Percentiles rank a stretch among this genome's conserved stretches.
Conservation (phyloP, 2,797 vertebrate species). For the Melopsittacus undulatus region DNA sequence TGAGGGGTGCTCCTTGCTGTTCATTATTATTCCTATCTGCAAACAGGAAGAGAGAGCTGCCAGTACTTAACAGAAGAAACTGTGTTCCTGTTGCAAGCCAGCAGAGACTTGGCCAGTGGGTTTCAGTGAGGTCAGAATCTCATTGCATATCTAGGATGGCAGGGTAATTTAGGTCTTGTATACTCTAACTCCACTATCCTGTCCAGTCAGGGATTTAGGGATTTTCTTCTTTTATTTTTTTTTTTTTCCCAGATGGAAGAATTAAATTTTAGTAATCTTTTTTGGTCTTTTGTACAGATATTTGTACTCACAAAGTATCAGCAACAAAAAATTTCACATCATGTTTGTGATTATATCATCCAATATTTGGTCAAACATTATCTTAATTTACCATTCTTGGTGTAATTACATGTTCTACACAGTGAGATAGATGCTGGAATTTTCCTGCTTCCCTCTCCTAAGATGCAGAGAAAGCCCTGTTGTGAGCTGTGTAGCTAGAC, state of each 20-base stretch:
- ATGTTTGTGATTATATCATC: neutral
- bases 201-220: neutral
- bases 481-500: neutral
- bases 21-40: neutral
- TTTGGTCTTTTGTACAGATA: neutral
- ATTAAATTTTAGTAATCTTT: neutral
- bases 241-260: neutral
- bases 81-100: neutral
- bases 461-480: neutral
- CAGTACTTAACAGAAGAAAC: rapidly evolving
- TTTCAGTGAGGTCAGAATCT: neutral
- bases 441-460: neutral
- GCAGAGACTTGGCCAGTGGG: neutral
- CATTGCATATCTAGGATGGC: neutral
- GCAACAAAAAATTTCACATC: neutral
- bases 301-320: neutral
- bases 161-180: neutral
- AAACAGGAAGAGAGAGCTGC: neutral
- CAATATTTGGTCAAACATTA: neutral
- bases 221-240: neutral
- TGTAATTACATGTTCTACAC: neutral
- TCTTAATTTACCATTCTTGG: neutral
- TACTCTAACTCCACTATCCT: neutral
- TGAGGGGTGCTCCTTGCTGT: neutral
- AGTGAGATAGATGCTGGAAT: neutral